Conservation (phyloP, 2,797 vertebrate species). For the Sylvia borin region DNA sequence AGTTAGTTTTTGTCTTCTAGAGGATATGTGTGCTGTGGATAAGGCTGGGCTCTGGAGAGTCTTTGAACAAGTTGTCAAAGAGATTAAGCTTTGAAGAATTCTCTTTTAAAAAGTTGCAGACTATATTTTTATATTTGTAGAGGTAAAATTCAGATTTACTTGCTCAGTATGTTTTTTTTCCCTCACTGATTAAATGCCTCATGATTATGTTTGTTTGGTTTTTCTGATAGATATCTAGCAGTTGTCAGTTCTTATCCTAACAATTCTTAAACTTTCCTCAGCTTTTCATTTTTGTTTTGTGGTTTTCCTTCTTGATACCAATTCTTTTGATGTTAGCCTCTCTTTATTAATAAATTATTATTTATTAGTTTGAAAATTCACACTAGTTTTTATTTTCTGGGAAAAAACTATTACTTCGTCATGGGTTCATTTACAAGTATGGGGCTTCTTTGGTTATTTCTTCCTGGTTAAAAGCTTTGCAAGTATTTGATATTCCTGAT, state of each 20-base stretch:
- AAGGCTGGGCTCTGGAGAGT: not conserved
- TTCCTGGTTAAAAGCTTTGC: not conserved
- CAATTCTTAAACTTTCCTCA: not conserved
- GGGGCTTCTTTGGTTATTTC: not conserved
- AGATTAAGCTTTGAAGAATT: not conserved
- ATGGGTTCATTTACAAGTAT: not conserved
- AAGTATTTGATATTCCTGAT: not conserved
- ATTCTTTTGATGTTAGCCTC: not conserved
- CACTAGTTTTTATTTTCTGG: not conserved
- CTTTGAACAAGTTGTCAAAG: not conserved
- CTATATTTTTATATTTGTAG: not conserved
- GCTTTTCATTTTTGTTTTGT: not conserved
- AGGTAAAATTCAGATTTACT: not conserved
- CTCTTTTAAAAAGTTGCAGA: not conserved
- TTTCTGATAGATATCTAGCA: not conserved
- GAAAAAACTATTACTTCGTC: not conserved
- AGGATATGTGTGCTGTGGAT: not conserved
- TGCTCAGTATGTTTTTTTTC: not conserved
- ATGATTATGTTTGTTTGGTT: not conserved
- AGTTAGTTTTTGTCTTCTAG: not conserved
- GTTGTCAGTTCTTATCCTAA: not conserved
- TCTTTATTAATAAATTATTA: not conserved
- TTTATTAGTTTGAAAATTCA: not conserved
- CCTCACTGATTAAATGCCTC: not conserved
- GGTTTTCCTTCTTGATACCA: not conserved